These are phyloP conservation scores for Microchrysa polita DNA, from an alignment of 2,888 invertebrate species.

Conservation along the genomic window DNA sequence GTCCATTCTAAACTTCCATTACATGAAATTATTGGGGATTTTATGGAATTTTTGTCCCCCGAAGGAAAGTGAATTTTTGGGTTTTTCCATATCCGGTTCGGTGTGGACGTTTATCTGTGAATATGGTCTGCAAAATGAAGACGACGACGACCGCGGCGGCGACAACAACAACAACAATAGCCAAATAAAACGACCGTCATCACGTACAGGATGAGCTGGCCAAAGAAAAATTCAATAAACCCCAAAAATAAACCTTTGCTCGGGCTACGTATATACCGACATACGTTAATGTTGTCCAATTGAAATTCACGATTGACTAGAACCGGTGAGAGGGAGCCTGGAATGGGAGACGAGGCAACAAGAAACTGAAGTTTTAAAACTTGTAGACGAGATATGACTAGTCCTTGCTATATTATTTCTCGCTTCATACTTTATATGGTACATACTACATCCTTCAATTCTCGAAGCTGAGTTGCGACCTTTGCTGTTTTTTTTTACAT, in stretches of 20 bases:
- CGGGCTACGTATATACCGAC: background rate
- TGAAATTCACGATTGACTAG: conserved; percentile 24
- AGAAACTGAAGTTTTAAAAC: background rate
- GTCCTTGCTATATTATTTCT: no score
- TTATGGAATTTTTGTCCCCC: conserved; percentile 16
- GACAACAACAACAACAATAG: background rate
- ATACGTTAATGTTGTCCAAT: conserved; percentile 13
- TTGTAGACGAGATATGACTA: background rate
- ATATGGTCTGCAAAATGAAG: no score
- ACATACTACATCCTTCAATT: background rate
- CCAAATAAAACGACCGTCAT: background rate
- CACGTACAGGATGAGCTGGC: background rate
- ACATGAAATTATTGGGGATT: conserved; percentile 3
- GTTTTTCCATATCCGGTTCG: background rate
- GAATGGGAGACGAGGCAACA: no score
- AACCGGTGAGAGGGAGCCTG: background rate
- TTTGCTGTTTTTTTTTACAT: no score
- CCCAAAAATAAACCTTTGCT: conserved; percentile 24
- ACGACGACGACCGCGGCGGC: no score
- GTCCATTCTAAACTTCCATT: conserved; percentile 1
- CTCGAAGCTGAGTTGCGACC: background rate
- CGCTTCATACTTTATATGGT: background rate
- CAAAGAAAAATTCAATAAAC: conserved; percentile 33
- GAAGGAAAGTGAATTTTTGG: conserved; percentile 7
- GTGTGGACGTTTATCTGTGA: no score